A percentile compares a stretch with the other conserved stretches of the same genome.
phyloP scores from a whole-genome alignment of 2,888 invertebrate species.

The Tipula confusa region DNA sequence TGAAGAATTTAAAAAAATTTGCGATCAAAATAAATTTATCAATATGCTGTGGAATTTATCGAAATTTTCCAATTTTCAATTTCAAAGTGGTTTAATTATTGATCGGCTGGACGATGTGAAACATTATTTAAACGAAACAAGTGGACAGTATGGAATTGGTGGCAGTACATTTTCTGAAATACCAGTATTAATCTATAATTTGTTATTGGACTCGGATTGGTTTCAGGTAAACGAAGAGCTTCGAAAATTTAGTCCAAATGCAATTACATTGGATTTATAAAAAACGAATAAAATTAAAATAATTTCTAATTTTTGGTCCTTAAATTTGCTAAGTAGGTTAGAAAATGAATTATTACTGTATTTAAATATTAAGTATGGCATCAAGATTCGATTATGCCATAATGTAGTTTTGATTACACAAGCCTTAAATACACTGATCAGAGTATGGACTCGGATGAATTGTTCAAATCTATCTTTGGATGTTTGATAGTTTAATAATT shows the following conservation, averaged over 20 bases:
- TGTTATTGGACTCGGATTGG: slow-evolving; percentile 32
- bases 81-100: background rate
- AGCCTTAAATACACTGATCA: too few relatives aligned
- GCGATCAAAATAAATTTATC: background rate
- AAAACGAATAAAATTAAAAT: too few relatives aligned
- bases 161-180: slow-evolving; percentile 30
- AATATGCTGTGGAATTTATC: slow-evolving; percentile 26
- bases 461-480: too few relatives aligned
- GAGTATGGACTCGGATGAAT: too few relatives aligned
- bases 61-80: slow-evolving; percentile 32
- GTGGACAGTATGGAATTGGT: background rate
- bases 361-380: too few relatives aligned
- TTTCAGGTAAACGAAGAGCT: slow-evolving; percentile 31
- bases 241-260: background rate
- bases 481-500: too few relatives aligned
- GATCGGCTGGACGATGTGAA: background rate
- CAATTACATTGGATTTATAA: background rate
- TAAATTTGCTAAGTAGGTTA: too few relatives aligned
- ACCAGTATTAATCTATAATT: slow-evolving; percentile 32
- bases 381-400: too few relatives aligned
- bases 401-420: too few relatives aligned
- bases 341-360: too few relatives aligned
- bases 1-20: background rate
- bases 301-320: too few relatives aligned
- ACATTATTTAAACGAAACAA: background rate